Base-by-base conservation (phyloP, 2,888 invertebrate species). In the Sylvicola cinctus region DNA sequence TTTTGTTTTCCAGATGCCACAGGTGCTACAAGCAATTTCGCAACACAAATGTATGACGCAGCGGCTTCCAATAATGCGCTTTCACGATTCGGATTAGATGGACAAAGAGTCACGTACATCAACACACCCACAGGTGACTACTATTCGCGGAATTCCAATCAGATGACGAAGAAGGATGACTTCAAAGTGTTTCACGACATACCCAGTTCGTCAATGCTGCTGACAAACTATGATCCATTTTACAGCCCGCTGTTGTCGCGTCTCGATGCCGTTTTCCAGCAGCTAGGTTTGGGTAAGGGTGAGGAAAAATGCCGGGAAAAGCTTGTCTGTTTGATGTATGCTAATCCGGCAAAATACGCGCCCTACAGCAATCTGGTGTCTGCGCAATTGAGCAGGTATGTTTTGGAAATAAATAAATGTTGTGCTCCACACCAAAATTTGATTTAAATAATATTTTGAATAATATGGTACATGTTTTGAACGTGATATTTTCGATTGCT, bases 281-380 rank as follows among this genome's bases (percentile, higher is more conserved):
- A 68, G 51, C 51, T 73, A 41, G 79, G 81, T 27, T 60, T 75
- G 14, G 65, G 67, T 2, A 66, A 68, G 2, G 67, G 68, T 41
- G 63, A 72, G 43, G 69, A 83, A 58, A 58, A 66, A 1, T 87
- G 87, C 48, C 61, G 84, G 11, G 84, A 85, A 50, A 72, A 81
- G 46, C 66, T 84, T 5, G 77, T 87, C 17, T 87, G 87, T 48
- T 67, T 80, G 42, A 85, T 87, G 80, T 87, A 87, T 55, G 68
- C 77, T 31, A 80, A 74, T 49, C 87, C 87, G 1, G 80, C 83
- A 4, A 80, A 84, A 51, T 87, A 78, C 52, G 84, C 85, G 0
- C 87, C 87, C 0, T 85, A 80, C 50, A 85, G 84, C 47, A 87
- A 87, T 54, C 63, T 87, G 36, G 74, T 87, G 7, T 87, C 85